These are phyloP conservation scores for Gymnarchus niloticus DNA, from an alignment of 2,113 vertebrate genomes.

Conservation along the genomic window DNA sequence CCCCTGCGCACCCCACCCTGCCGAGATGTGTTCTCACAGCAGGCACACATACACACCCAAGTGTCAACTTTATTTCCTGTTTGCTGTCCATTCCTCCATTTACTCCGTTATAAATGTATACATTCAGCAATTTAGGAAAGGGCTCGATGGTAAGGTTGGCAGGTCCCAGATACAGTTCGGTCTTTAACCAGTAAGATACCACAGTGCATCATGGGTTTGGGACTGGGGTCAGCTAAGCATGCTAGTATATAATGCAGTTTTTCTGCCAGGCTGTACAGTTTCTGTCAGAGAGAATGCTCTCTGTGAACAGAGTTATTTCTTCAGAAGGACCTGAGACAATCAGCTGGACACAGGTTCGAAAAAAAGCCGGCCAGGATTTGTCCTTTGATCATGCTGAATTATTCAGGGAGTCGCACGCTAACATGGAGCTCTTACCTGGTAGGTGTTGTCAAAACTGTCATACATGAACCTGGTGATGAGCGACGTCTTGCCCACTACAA, in stretches of 20 bases:
- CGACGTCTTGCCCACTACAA: conserved; percentile 71
- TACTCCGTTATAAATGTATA: not conserved
- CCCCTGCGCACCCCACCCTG: not conserved
- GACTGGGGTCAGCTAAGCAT: not conserved
- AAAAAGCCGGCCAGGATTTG: not conserved
- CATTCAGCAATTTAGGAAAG: not conserved
- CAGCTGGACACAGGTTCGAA: not conserved
- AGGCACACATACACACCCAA: not conserved
- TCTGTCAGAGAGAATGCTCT: not conserved
- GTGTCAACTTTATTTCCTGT: not conserved
- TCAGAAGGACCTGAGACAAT: not conserved
- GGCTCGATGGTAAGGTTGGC: not conserved
- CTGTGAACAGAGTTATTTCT: not conserved
- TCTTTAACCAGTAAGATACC: not conserved
- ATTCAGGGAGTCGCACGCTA: not conserved
- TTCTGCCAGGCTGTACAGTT: not conserved
- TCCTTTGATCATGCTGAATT: not conserved
- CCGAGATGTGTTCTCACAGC: not conserved
- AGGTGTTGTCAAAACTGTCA: conserved; percentile 57
- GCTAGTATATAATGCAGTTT: not conserved
- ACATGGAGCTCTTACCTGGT: conserved; percentile 5
- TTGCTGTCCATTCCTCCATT: not conserved
- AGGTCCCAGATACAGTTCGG: not conserved
- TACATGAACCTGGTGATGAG: conserved; percentile 82
- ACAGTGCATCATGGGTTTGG: not conserved